Evolutionary conservation across 2,797 vertebrate species (phyloP).

Genomic region (Poeciliopsis presidionis): DNA sequence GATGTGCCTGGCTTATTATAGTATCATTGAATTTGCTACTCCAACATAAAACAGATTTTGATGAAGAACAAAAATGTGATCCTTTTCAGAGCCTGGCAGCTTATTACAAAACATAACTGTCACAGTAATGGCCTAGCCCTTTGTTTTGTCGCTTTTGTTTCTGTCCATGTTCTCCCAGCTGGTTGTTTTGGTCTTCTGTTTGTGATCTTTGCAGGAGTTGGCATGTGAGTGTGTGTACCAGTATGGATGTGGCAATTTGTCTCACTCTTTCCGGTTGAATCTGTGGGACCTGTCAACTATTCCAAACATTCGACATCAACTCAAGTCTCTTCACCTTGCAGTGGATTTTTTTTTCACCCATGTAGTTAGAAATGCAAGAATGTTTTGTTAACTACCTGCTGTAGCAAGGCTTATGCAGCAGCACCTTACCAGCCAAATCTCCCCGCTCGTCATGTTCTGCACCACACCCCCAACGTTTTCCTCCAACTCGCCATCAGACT

Average conservation of each 20-base stretch:
- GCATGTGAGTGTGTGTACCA: not conserved
- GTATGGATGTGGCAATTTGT: not conserved
- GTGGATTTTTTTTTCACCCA: not conserved
- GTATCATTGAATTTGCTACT: not conserved
- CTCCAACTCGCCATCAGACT: conserved; percentile 5
- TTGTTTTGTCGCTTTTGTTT: not conserved
- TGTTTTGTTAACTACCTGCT: not conserved
- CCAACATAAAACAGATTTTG: conserved; percentile 3
- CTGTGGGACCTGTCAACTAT: not conserved
- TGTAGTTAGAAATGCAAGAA: not conserved
- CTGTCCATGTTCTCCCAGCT: not conserved
- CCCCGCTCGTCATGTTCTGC: not conserved
- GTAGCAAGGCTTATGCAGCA: not conserved
- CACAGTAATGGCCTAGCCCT: not conserved
- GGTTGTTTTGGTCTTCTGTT: conserved; percentile 3
- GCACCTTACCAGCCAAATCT: conserved; percentile 3
- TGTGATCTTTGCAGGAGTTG: not conserved
- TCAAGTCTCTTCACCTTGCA: not conserved
- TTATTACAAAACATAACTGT: conserved; percentile 7
- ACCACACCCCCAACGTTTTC: not conserved
- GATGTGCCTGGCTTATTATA: not conserved
- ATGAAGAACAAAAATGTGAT: conserved; percentile 10
- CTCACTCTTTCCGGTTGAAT: not conserved
- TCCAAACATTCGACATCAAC: not conserved
- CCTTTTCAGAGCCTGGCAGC: conserved; percentile 3